phyloP scores from a whole-genome alignment of 2,888 invertebrate species.

The Limulus polyphemus region DNA sequence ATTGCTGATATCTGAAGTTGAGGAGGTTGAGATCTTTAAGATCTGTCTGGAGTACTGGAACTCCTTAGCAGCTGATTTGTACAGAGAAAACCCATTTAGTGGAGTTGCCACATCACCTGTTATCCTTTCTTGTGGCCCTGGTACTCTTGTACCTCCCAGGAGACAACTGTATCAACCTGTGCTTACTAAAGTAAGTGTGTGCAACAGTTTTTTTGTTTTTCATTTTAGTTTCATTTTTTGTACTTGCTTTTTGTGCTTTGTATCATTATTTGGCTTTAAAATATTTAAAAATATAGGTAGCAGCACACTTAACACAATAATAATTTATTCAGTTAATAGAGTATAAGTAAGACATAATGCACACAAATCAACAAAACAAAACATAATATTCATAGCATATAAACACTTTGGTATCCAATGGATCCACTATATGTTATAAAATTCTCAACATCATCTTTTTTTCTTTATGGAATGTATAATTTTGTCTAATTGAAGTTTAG shows the following conservation, averaged over 20 bases:
- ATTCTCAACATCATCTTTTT: no score
- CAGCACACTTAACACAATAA: no score
- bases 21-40: conserved; percentile 99
- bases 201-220: neutral
- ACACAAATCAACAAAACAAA: no score
- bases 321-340: no score
- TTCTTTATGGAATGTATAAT: no score
- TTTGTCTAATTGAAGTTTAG: no score
- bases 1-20: conserved; percentile 89
- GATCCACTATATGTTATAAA: no score
- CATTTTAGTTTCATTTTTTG: neutral
- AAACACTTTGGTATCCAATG: no score
- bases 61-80: conserved; percentile 77
- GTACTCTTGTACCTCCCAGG: conserved; percentile 34
- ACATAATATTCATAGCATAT: no score
- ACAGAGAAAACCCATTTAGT: conserved; percentile 67
- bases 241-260: neutral
- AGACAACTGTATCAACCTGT: conserved; percentile 38
- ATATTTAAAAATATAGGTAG: neutral
- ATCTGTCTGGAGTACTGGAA: conserved; percentile 99
- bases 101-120: conserved; percentile 37
- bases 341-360: no score
- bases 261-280: neutral
- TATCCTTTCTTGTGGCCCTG: conserved; percentile 32
- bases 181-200: conserved; percentile 35